These are phyloP conservation scores for Ectropis grisescens DNA, from an alignment of 1,140 invertebrate species.

Conservation along the genomic window DNA sequence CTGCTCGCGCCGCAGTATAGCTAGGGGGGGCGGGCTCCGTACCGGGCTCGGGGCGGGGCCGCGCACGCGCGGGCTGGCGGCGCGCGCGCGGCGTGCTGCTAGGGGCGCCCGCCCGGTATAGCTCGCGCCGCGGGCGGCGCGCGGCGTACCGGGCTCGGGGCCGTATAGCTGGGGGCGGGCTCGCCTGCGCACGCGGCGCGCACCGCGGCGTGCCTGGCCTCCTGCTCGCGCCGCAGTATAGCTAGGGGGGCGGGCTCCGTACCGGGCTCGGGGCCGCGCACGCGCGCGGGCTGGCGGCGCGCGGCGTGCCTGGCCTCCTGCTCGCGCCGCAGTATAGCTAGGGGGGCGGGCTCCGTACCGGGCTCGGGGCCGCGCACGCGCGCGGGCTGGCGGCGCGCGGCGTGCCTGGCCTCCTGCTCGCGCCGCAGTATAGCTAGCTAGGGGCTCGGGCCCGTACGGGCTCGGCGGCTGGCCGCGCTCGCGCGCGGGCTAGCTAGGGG, in stretches of 20 bases:
- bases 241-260: too few relatives aligned
- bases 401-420: conserved; percentile 75
- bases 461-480: too few relatives aligned
- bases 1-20: too few relatives aligned
- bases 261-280: background rate
- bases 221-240: conserved; percentile 71
- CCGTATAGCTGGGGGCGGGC: conserved; percentile 73
- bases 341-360: too few relatives aligned
- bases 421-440: conserved; percentile 83
- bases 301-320: conserved; percentile 66
- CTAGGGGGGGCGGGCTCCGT: too few relatives aligned
- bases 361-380: background rate
- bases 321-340: conserved; percentile 85
- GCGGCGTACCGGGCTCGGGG: conserved; percentile 70
- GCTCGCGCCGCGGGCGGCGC: too few relatives aligned
- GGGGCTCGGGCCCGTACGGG: too few relatives aligned
- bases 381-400: conserved; percentile 13
- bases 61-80: too few relatives aligned
- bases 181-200: background rate
- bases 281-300: conserved; percentile 11
- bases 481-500: too few relatives aligned
- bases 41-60: too few relatives aligned
- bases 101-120: too few relatives aligned
- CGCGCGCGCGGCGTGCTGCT: conserved; percentile 74
- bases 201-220: conserved; percentile 39